A percentile compares a stretch with the other conserved stretches of the same genome.
phyloP scores from a whole-genome alignment of 2,888 invertebrate genomes.

The Plebejus argus region DNA sequence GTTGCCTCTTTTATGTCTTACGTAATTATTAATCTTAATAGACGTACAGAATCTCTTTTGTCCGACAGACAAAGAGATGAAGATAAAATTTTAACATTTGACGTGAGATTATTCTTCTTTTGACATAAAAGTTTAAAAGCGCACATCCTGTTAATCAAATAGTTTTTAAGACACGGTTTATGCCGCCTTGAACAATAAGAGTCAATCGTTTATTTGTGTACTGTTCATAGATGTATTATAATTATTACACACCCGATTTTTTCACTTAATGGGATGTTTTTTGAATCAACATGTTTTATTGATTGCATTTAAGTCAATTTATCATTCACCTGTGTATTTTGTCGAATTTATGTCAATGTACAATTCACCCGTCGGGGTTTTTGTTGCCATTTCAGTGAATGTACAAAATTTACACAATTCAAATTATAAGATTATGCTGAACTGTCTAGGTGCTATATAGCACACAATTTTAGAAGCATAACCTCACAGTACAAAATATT shows the following conservation, averaged over 20 bases:
- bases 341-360: slow-evolving; percentile 42
- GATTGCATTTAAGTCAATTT: slow-evolving; percentile 31
- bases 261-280: slow-evolving; percentile 22
- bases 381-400: slow-evolving; percentile 52
- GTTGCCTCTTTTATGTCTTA: slow-evolving; percentile 34
- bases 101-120: neutral
- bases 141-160: slow-evolving; percentile 41
- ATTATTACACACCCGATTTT: neutral
- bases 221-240: slow-evolving; percentile 34
- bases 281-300: neutral
- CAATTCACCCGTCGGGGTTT: slow-evolving; percentile 42
- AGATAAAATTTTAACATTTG: neutral
- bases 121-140: slow-evolving; percentile 19
- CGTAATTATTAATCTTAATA: neutral
- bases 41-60: neutral
- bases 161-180: slow-evolving; percentile 42
- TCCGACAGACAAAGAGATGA: neutral
- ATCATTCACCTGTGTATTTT: slow-evolving; percentile 31
- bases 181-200: slow-evolving; percentile 43
- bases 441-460: slow-evolving; percentile 31
- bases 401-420: slow-evolving; percentile 44
- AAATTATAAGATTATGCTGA: slow-evolving; percentile 37
- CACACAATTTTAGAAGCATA: slow-evolving; percentile 45
- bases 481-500: slow-evolving; percentile 79
- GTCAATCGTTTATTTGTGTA: slow-evolving; percentile 39